These are phyloP conservation scores for Smithornis capensis DNA, from an alignment of 2,113 vertebrate species.

Conservation along the genomic window DNA sequence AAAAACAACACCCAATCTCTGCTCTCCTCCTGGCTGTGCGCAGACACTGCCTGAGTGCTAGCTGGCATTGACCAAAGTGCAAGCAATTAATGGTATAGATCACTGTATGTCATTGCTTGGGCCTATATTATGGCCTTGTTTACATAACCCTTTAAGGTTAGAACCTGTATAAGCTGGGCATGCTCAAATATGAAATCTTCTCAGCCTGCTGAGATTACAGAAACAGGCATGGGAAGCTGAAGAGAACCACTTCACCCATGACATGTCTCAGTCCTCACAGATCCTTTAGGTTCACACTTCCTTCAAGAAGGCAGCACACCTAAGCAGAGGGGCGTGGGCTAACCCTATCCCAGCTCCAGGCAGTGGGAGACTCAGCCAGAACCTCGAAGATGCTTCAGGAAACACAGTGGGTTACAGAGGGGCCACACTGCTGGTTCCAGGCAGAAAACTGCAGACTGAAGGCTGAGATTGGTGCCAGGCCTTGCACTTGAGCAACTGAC, in stretches of 20 bases:
- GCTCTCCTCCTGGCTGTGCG: background rate
- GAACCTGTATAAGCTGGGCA: background rate
- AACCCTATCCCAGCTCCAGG: background rate
- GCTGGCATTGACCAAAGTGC: background rate
- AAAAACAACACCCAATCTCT: background rate
- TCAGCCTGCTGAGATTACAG: background rate
- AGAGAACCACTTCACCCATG: accelerated
- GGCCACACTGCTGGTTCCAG: background rate
- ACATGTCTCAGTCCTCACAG: background rate
- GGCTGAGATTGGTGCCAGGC: background rate
- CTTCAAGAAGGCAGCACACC: background rate
- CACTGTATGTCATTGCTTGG: background rate
- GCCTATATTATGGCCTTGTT: background rate
- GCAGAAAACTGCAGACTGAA: background rate
- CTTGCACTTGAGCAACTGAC: background rate
- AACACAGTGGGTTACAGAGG: background rate
- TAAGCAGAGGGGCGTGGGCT: background rate
- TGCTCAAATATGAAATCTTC: background rate
- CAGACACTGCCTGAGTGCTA: background rate
- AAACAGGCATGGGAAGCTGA: background rate
- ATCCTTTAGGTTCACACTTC: background rate
- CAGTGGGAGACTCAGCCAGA: background rate
- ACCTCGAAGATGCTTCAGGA: accelerated
- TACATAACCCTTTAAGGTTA: background rate
- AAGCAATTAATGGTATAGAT: background rate